Evolutionary conservation across 2,888 invertebrate genomes (phyloP).

Genomic region (Heteromurus nitidus): DNA sequence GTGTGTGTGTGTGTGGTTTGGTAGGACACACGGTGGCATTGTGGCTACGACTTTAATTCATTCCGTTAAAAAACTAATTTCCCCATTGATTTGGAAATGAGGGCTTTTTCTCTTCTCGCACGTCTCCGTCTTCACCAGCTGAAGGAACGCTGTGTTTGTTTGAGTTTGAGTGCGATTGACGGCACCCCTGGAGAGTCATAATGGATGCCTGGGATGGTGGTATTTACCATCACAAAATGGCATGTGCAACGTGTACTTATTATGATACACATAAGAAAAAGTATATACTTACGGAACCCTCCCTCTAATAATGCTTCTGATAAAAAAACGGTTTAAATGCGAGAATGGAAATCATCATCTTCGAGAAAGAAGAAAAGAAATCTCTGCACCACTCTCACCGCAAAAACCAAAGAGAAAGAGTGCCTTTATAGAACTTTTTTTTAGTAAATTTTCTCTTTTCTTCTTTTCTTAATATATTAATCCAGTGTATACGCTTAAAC

Average conservation of each 20-base stretch:
- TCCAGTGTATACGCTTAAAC: too few relatives aligned
- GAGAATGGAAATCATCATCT: background rate
- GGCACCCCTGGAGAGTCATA: conserved; percentile 21
- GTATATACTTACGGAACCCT: too few relatives aligned
- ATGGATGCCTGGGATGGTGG: conserved; percentile 12
- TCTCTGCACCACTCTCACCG: background rate
- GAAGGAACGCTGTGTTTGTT: background rate
- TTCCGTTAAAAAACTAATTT: conserved; percentile 52
- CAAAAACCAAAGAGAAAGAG: background rate
- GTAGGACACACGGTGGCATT: conserved; percentile 20
- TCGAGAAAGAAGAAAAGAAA: background rate
- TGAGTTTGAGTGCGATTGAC: conserved; percentile 26
- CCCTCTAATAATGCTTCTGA: background rate
- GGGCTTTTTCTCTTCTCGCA: background rate
- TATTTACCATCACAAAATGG: conserved; percentile 15
- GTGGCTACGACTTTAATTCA: conserved; percentile 36
- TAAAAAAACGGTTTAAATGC: too few relatives aligned
- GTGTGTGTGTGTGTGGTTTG: background rate
- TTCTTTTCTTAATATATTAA: conserved; percentile 5
- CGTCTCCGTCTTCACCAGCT: background rate
- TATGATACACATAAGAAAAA: conserved; percentile 11
- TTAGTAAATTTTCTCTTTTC: background rate
- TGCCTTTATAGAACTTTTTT: background rate
- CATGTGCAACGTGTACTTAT: conserved; percentile 12
- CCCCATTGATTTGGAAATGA: conserved; percentile 52